Evolutionary conservation across 2,113 vertebrate species (phyloP), one percentile per base, ranked within the genome.

Genomic region (Neomonachus schauinslandi): DNA sequence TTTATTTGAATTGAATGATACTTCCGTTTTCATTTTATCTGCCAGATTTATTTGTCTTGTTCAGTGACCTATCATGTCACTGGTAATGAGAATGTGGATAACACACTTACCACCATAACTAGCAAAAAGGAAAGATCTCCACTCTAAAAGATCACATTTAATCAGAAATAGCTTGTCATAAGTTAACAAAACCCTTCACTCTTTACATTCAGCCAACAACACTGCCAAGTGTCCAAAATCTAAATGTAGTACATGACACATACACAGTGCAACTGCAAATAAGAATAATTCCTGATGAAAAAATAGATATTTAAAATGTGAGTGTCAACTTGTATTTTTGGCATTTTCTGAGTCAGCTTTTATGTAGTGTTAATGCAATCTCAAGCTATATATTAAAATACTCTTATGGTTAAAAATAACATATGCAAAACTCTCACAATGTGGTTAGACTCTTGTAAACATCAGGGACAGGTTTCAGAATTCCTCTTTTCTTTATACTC

Each of bases 141-240:
- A 97, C 93, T 97, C 98, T 92, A 91, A 98, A 94, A 95, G 97
- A 97, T 97, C 36, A 95, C 19, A 96, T 98, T 98, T 98, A 99
- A 97, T 98, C 97, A 98, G 89, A 98, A 97, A 98, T 81, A 93
- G 21, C 74, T 76, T 72, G 91, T 94, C 85, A 96, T 90, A 97
- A 96, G 95, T 95, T 98, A 94, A 91, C 24, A 96, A 87, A 80
- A 92, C 19, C 42, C 26, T 80, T 91, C 16, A 63, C 4, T 91
- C 65, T 92, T 89, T 10, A n/a, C 87, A 57, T 93, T 77, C 31
- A 96, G 33, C 18, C n/a, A 97, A 69, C 18, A 74, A 55, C 21
- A 76, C 7, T 88, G 46, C 42, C 3, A 67, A 69, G 31, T 72
- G 55, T 80, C 36, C 5, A 51, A 84, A 93, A 46, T 86, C 46